Evolutionary conservation across 2,113 vertebrate species (phyloP).

Genomic region (Struthidea cinerea): DNA sequence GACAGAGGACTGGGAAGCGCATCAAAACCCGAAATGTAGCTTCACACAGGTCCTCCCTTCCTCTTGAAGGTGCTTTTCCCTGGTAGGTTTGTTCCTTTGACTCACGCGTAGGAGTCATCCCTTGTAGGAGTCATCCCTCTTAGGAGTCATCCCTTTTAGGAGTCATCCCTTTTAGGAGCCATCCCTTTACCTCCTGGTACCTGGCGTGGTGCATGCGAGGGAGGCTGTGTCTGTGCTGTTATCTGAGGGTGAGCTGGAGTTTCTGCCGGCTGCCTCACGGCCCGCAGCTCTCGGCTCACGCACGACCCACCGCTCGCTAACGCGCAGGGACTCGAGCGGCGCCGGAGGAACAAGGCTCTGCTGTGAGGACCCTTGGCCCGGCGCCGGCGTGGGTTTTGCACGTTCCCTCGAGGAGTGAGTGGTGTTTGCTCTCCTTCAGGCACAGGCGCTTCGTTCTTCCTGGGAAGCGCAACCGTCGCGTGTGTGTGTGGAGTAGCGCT

Average conservation of each 20-base stretch:
- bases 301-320: fast-evolving
- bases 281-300: background rate
- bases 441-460: background rate
- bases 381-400: background rate
- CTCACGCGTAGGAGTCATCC: background rate
- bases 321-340: background rate
- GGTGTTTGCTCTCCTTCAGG: background rate
- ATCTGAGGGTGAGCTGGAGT: background rate
- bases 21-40: background rate
- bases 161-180: no score
- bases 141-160: no score
- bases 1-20: background rate
- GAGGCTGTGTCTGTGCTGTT: background rate
- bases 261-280: background rate
- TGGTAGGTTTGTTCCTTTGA: background rate
- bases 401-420: background rate
- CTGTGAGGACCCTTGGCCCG: background rate
- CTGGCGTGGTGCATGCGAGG: fast-evolving
- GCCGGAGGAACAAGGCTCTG: background rate
- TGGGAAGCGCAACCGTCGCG: background rate
- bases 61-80: background rate
- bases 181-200: background rate
- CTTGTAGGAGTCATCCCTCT: no score
- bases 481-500: background rate
- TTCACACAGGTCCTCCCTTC: background rate